Evolutionary conservation across 2,888 invertebrate species (phyloP), one percentile per base, ranked within the genome.

Genomic region (Eristalis tenax): DNA sequence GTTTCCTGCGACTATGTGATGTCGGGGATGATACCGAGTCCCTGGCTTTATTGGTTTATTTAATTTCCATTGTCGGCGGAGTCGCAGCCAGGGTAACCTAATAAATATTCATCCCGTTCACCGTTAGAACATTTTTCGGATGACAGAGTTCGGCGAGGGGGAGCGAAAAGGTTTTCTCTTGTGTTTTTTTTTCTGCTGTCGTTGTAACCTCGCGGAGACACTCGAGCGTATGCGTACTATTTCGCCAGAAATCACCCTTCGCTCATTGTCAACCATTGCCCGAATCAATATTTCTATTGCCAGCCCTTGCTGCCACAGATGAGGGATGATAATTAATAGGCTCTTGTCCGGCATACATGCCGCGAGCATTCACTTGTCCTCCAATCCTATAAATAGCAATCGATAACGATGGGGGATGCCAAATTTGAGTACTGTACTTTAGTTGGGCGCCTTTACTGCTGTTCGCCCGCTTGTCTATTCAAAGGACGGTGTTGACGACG

Each of bases 11-110:
- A 8, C 59, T 32, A 26, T 61, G 28, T 70, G 70, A 70, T 65
- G 65, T 50, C 50, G 79, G 65, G 59, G 65, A 71, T 73, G 71
- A 80, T 79, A 50, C 61, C 18, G 61, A 32, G 35, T 68, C 66
- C 66, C 66, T 59, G 61, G 66, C 66, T 68, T 80, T 73, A 80
- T 80, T 80, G 65, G 66, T 73, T 80, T 80, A 79, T 79, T 79
- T 79, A 79, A 79, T 79, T 79, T 79, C 43, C 73, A 73, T 59
- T 71, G 69, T 69, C 63, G 63, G 26, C 38, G 15, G 61, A 63
- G 63, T 61, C 26, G 22, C 22, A 23, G 61, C 22, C 28, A 28
- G 40, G 63, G 11, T 56, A 64, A 70, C 70, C 57, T 70, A 70
- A 70, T 78, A 78, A 78, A 78, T 78, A 78, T 78, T 70, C 78